Percentiles rank a stretch among this genome's conserved stretches.
Evolutionary conservation across 2,888 invertebrate genomes (phyloP).

Genomic region (Eupsilia transversa): DNA sequence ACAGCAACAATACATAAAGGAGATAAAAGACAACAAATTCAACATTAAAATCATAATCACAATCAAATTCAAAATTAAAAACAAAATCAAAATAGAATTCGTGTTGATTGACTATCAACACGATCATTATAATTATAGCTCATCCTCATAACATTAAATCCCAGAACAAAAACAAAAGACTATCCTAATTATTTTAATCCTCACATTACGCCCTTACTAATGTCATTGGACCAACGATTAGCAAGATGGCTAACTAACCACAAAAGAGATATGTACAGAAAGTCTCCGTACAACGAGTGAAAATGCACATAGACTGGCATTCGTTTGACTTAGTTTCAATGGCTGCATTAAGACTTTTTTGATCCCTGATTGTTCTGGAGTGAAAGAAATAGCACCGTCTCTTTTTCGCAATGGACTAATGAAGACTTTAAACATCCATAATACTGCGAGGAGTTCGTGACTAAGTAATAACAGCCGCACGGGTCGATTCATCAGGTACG

Average conservation of each 20-base stretch:
- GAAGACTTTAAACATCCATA: background rate
- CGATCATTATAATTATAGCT: background rate
- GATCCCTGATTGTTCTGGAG: no score
- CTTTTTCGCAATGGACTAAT: background rate
- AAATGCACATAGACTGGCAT: background rate
- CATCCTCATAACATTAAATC: constrained; percentile 4
- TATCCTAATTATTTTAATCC: constrained; percentile 38
- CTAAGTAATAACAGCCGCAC: no score
- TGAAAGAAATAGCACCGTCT: no score
- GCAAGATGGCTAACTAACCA: constrained; percentile 21
- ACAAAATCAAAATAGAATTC: no score
- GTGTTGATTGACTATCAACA: background rate
- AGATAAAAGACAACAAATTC: no score
- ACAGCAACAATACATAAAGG: no score
- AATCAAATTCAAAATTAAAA: no score
- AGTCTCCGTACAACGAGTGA: background rate
- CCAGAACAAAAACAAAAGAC: constrained; percentile 37
- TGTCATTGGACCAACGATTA: constrained; percentile 34
- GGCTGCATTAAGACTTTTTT: no score
- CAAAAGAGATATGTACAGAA: background rate
- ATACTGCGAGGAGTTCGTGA: no score
- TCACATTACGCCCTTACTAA: constrained; percentile 22
- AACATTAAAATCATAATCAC: no score
- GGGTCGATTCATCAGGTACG: no score
- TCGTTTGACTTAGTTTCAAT: background rate